Evolutionary conservation across 1,140 invertebrate species (phyloP).

Genomic region (Aphidius gifuensis): DNA sequence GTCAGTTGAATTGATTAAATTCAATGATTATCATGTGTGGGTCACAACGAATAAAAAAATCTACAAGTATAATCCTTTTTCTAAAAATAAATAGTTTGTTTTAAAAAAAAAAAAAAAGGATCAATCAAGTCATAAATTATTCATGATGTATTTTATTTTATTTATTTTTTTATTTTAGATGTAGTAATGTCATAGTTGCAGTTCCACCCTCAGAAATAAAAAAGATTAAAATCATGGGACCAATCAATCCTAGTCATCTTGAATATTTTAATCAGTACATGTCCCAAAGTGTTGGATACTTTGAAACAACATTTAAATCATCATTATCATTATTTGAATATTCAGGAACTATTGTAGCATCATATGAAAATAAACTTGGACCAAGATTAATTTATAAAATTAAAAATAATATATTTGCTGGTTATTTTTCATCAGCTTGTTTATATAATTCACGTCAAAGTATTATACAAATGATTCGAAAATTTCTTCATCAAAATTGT

Average conservation of each 20-base stretch:
- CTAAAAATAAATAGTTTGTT: background rate
- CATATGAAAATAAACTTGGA: conserved; percentile 16
- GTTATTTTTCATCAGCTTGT: too few relatives aligned
- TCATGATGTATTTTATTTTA: background rate
- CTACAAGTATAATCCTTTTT: conserved; percentile 29
- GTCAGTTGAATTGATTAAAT: conserved; percentile 29
- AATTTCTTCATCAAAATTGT: too few relatives aligned
- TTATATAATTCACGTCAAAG: too few relatives aligned
- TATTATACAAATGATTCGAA: too few relatives aligned
- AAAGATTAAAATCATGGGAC: conserved; percentile 28
- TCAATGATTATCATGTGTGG: conserved; percentile 28
- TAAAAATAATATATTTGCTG: too few relatives aligned
- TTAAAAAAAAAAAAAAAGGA: background rate
- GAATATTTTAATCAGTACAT: conserved; percentile 18
- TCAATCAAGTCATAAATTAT: background rate
- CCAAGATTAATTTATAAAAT: conserved; percentile 29
- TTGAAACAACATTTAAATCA: conserved; percentile 25
- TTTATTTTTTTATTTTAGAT: conserved; percentile 25
- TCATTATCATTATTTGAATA: conserved; percentile 8
- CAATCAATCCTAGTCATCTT: conserved; percentile 14
- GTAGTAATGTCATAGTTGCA: conserved; percentile 33
- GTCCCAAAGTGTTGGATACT: conserved; percentile 28
- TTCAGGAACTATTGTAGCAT: conserved; percentile 22
- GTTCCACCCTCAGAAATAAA: conserved; percentile 29
- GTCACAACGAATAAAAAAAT: conserved; percentile 25